Conservation (phyloP, 2,888 invertebrate species). For the Rhogogaster chlorosoma region DNA sequence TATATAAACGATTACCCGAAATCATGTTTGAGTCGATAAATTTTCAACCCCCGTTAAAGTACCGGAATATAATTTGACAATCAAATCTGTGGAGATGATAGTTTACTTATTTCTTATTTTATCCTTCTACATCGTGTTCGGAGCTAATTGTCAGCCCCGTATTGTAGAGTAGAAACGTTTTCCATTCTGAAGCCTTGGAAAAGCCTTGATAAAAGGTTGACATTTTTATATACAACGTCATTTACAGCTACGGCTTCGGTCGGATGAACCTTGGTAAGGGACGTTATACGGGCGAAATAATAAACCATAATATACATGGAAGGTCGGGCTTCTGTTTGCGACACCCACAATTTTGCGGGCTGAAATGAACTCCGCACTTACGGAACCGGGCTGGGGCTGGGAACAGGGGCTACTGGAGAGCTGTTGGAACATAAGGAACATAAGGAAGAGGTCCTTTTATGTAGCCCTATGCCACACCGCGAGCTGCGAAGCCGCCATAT, state of each 20-base stretch:
- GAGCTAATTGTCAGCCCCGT: not conserved
- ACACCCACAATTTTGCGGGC: slow-evolving; percentile 38
- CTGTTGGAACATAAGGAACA: slow-evolving; percentile 37
- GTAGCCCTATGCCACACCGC: slow-evolving; percentile 35
- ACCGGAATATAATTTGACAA: not conserved
- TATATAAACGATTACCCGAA: slow-evolving; percentile 1
- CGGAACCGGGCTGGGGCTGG: slow-evolving; percentile 50
- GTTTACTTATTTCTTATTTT: not conserved
- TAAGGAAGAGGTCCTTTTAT: slow-evolving; percentile 12
- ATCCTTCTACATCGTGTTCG: no score
- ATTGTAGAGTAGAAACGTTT: not conserved
- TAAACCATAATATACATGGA: slow-evolving; percentile 23
- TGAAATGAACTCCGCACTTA: slow-evolving; percentile 34
- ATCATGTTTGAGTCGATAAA: not conserved
- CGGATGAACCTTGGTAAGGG: slow-evolving; percentile 20
- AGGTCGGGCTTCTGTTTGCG: slow-evolving; percentile 44
- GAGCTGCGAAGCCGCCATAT: slow-evolving; percentile 37
- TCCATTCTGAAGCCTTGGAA: not conserved
- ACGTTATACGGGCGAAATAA: not conserved
- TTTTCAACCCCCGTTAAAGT: not conserved
- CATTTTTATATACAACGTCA: slow-evolving; percentile 27
- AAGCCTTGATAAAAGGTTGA: not conserved
- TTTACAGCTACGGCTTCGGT: slow-evolving; percentile 26
- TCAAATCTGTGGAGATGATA: not conserved
- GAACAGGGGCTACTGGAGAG: slow-evolving; percentile 51